Evolutionary conservation across 2,888 invertebrate genomes (phyloP).

Genomic region (Pollenia labialis): DNA sequence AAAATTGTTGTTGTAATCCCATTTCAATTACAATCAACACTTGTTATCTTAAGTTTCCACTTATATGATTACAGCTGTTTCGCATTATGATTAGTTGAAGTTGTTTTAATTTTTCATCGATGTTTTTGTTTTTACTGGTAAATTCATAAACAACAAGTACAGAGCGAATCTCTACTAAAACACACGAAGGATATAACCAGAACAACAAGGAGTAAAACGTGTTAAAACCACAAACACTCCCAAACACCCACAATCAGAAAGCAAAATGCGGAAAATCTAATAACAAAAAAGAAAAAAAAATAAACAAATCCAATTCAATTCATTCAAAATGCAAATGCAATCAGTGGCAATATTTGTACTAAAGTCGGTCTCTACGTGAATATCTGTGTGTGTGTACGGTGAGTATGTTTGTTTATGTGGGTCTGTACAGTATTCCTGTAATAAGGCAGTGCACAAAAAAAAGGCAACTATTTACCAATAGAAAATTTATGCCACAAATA

Average conservation of each 20-base stretch:
- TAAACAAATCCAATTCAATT: conserved; percentile 72
- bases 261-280: not conserved
- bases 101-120: too few species aligned
- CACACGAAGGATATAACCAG: not conserved
- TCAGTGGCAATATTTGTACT: conserved; percentile 72
- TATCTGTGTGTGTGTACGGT: conserved; percentile 3
- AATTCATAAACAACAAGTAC: too few species aligned
- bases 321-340: conserved; percentile 75
- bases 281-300: conserved; percentile 31
- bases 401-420: not conserved
- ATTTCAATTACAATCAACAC: too few species aligned
- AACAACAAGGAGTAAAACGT: conserved; percentile 32
- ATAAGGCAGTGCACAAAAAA: conserved; percentile 10
- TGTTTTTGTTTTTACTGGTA: too few species aligned
- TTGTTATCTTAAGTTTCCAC: too few species aligned
- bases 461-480: conserved; percentile 20
- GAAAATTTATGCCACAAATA: conserved; percentile 31
- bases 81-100: too few species aligned
- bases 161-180: too few species aligned
- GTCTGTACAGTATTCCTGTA: conserved; percentile 33
- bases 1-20: too few species aligned
- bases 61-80: too few species aligned
- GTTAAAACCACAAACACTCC: conserved; percentile 38
- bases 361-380: conserved; percentile 37
- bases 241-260: conserved; percentile 43